Percentiles rank a stretch among this genome's conserved stretches.
phyloP scores from a whole-genome alignment of 2,113 vertebrate species.

The Siphamia tubifer region DNA sequence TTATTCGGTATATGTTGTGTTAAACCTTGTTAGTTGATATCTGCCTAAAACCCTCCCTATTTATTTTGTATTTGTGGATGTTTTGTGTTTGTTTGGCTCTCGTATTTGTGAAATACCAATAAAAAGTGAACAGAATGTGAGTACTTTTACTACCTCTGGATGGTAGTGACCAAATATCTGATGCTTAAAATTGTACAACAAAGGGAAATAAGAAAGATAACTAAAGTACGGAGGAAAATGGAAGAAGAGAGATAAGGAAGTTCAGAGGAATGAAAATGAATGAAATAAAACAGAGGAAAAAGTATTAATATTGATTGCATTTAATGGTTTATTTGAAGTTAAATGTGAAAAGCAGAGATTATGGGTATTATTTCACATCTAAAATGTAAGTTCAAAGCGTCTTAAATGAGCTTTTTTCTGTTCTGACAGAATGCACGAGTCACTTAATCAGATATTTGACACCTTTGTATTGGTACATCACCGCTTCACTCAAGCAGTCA shows the following conservation, averaged over 20 bases:
- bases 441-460: no score
- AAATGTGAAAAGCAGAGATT: not conserved
- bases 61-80: no score
- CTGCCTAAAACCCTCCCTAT: no score
- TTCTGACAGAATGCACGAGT: no score
- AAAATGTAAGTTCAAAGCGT: not conserved
- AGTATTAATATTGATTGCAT: not conserved
- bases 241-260: not conserved
- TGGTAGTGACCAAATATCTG: no score
- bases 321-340: not conserved
- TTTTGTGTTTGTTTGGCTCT: no score
- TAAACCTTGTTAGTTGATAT: no score
- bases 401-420: not conserved
- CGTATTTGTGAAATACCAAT: no score
- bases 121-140: no score
- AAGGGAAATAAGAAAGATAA: not conserved
- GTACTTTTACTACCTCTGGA: no score
- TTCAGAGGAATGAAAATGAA: not conserved
- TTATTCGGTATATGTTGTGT: no score
- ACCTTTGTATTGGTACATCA: not conserved
- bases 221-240: not conserved
- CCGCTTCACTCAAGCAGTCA: slow-evolving; percentile 19
- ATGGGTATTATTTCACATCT: not conserved
- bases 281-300: not conserved
- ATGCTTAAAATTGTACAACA: no score